These are phyloP conservation scores for Ophion ventricosus DNA, from an alignment of 2,888 invertebrate species.

Conservation along the genomic window DNA sequence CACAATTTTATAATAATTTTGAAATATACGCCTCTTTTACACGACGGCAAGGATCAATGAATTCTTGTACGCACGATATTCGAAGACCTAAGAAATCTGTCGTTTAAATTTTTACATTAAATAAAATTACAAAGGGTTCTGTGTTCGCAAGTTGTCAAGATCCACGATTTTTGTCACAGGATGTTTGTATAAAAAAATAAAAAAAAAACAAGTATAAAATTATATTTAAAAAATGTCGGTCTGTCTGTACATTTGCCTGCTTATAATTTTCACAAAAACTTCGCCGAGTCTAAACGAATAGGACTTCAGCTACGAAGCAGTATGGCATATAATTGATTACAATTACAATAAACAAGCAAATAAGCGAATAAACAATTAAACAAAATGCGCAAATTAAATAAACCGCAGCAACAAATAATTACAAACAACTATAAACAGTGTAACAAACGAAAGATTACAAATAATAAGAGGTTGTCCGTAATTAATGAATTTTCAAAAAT, in stretches of 20 bases:
- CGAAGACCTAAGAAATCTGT: not conserved
- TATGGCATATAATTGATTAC: not conserved
- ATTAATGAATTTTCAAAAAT: not conserved
- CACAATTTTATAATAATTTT: slow-evolving; percentile 48
- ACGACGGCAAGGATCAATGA: not conserved
- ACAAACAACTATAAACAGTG: not conserved
- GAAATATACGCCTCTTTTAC: not conserved
- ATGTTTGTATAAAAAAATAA: not conserved
- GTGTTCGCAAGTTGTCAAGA: not conserved
- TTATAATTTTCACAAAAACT: too few species aligned
- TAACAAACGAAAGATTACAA: not conserved
- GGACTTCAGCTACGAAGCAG: not conserved
- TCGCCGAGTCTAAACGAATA: not conserved
- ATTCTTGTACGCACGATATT: not conserved
- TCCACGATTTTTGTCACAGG: not conserved
- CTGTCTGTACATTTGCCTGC: too few species aligned
- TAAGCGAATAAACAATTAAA: not conserved
- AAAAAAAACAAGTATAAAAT: not conserved
- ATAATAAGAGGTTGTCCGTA: not conserved
- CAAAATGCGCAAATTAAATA: not conserved
- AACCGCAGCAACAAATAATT: not conserved
- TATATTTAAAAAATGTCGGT: not conserved
- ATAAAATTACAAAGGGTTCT: not conserved
- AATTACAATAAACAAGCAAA: not conserved
- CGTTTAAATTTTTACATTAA: not conserved